These are phyloP conservation scores for Chelonus formosanus DNA, from an alignment of 2,888 invertebrate species.

Conservation along the genomic window DNA sequence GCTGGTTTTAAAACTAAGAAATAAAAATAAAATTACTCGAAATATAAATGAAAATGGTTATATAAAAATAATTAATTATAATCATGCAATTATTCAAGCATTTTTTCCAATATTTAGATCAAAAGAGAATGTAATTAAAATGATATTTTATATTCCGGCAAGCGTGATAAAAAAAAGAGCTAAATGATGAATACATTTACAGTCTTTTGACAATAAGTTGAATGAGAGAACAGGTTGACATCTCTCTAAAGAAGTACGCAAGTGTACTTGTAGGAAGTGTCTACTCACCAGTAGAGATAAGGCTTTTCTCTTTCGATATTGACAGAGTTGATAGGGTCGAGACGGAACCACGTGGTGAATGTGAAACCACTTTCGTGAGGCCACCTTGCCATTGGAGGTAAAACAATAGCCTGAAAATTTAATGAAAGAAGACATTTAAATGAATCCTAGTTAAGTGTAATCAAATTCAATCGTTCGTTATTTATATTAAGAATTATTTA, in stretches of 20 bases:
- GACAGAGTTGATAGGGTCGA: constrained; percentile 98
- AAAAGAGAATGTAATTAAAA: neutral
- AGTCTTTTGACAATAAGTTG: neutral
- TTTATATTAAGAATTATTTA: no score
- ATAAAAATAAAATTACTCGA: neutral
- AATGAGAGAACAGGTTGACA: constrained; percentile 1
- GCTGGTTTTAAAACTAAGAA: constrained; percentile 92
- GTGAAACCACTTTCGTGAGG: constrained; percentile 99
- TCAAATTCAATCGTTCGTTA: no score
- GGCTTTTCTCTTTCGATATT: constrained; percentile 99
- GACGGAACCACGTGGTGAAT: constrained; percentile 98
- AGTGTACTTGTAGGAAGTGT: constrained; percentile 36
- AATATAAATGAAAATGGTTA: neutral
- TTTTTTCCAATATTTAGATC: neutral
- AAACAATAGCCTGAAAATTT: constrained; percentile 85
- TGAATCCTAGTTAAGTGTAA: neutral
- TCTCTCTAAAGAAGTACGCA: constrained; percentile 8
- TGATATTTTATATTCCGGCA: neutral
- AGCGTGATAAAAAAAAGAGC: neutral
- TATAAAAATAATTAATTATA: neutral
- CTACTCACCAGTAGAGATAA: constrained; percentile 92
- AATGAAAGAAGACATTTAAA: constrained; percentile 15
- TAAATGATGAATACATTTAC: neutral
- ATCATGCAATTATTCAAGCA: neutral
- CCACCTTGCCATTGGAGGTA: constrained; percentile 98